Base-by-base conservation (phyloP, 2,888 invertebrate genomes). In the Diploptera punctata region DNA sequence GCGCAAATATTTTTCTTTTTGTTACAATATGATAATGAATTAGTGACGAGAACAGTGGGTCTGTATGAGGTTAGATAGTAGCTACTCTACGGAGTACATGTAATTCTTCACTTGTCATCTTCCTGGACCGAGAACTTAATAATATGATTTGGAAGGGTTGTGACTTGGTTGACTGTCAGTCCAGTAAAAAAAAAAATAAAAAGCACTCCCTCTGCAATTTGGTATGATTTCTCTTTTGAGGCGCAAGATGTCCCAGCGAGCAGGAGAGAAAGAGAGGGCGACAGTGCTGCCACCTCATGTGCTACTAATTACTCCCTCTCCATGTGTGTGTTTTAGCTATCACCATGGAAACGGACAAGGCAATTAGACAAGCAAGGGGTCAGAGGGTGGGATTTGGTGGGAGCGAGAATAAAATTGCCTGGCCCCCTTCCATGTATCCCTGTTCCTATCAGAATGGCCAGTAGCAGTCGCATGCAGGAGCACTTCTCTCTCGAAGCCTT, bases 311-410 rank as follows among this genome's bases (percentile, higher is more conserved):
- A 74, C 74, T 72, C 60, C 61, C 68, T 38, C 62, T 70, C 24
- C 61, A 57, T 47, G 67, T 47, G 68, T 38, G 74, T 57, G 69
- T 74, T 70, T 69, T 67, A 69, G 68, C 71, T 49, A 72, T 75
- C 68, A 52, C 73, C 74, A 75, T 75, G 68, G 74, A 65, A 75
- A 75, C 74, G 71, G 60, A 75, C 74, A 75, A 75, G 74, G 74
- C 74, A 75, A 75, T 75, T 75, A 75, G 74, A 72, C 69, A 62
- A 31, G 72, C 72, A 61, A 19, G 71, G 71, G 67, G 49, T 29
- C 61, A 49, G 61, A 33, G 69, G 62, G 54, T 47, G 29, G 71
- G 44, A 44, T 49, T 49, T 29, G 65, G 65, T 57, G 31, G 68
- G 69, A 52, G 65, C 57, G 67, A 62, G 68, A 68, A 70, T 62